A percentile compares a stretch with the other conserved stretches of the same genome.
These are phyloP conservation scores for Vanacampus margaritifer DNA, from an alignment of 2,113 vertebrate species.

Conservation along the genomic window DNA sequence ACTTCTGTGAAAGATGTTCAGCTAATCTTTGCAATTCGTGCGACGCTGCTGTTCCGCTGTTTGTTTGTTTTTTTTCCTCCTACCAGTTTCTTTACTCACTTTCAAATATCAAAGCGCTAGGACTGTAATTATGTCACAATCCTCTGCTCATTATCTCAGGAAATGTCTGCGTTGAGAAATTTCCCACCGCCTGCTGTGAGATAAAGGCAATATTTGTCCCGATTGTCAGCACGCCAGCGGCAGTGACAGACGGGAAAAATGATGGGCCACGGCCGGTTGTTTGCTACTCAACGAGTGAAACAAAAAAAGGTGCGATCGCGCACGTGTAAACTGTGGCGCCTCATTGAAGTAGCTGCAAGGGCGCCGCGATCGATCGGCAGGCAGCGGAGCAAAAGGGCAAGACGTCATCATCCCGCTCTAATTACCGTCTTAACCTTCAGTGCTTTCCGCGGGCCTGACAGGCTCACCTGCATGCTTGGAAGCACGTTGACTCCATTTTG, in stretches of 20 bases:
- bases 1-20: neutral
- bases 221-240: slow-evolving; percentile 31
- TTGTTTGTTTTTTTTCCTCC: neutral
- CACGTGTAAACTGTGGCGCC: neutral
- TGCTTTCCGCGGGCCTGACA: slow-evolving; percentile 38
- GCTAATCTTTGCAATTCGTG: slow-evolving; percentile 4
- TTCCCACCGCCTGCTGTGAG: slow-evolving; percentile 13
- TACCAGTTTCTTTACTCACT: neutral
- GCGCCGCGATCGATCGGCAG: slow-evolving; percentile 52
- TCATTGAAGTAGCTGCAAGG: slow-evolving; percentile 49
- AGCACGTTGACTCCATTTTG: slow-evolving; percentile 24
- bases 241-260: slow-evolving; percentile 41
- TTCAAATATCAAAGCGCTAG: neutral
- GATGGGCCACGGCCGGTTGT: slow-evolving; percentile 46
- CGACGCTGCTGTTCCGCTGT: neutral
- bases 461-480: slow-evolving; percentile 30
- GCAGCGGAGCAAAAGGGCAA: slow-evolving; percentile 54
- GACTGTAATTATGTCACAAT: slow-evolving; percentile 31
- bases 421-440: slow-evolving; percentile 65
- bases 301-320: slow-evolving; percentile 5
- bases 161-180: slow-evolving; percentile 42
- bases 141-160: slow-evolving; percentile 42
- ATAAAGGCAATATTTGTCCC: slow-evolving; percentile 52
- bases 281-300: slow-evolving; percentile 8
- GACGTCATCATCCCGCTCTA: slow-evolving; percentile 47